A percentile compares a stretch with the other conserved stretches of the same genome.
phyloP scores from a whole-genome alignment of 2,888 invertebrate genomes.

The Serripes groenlandicus region DNA sequence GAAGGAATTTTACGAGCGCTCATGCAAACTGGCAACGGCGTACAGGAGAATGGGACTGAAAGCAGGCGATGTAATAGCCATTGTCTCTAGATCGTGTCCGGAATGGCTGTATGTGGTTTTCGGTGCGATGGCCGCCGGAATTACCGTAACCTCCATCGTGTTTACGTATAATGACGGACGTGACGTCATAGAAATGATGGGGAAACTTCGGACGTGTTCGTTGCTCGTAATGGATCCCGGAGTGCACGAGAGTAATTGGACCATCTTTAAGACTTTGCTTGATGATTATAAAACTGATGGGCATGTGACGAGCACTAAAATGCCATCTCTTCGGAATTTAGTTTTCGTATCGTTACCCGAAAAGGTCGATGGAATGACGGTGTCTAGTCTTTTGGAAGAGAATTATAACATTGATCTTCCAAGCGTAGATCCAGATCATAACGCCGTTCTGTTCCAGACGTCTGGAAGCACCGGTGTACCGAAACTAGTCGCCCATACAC shows the following conservation, averaged over 20 bases:
- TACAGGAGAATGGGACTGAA: conserved; percentile 15
- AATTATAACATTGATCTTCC: conserved; percentile 4
- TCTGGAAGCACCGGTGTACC: conserved; percentile 57
- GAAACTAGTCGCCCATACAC: conserved; percentile 32
- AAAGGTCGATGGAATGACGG: conserved; percentile 2
- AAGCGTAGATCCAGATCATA: conserved; percentile 2
- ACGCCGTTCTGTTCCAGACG: conserved; percentile 38
- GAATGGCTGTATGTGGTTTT: conserved; percentile 43
- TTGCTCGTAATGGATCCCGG: conserved; percentile 39
- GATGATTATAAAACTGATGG: conserved; percentile 23
- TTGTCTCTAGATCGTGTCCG: conserved; percentile 41
- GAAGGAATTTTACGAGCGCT: conserved; percentile 12
- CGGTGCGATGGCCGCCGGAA: conserved; percentile 34
- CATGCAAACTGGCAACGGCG: background rate
- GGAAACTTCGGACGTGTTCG: conserved; percentile 31
- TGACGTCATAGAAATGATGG: conserved; percentile 34
- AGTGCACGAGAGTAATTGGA: conserved; percentile 29
- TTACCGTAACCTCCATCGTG: conserved; percentile 8
- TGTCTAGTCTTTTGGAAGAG: conserved; percentile 10
- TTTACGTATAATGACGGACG: conserved; percentile 51
- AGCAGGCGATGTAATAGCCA: conserved; percentile 36
- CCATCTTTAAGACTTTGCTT: conserved; percentile 26
- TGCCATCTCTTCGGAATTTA: conserved; percentile 34
- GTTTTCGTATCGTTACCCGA: conserved; percentile 2
- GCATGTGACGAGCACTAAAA: conserved; percentile 9